phyloP scores from a whole-genome alignment of 2,888 invertebrate species.

The Hoplodrina blanda region DNA sequence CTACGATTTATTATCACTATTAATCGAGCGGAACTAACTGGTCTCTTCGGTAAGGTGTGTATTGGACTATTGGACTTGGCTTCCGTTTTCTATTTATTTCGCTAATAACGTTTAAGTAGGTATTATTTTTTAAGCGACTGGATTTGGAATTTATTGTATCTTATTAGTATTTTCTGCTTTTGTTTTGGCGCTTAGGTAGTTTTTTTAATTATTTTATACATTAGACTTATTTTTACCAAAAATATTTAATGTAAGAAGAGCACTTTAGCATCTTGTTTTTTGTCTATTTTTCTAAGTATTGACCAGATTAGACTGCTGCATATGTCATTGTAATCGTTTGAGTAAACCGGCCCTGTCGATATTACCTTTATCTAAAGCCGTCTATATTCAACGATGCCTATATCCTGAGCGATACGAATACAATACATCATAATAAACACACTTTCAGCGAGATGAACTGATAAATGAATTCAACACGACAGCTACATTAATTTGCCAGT shows the following conservation, averaged over 20 bases:
- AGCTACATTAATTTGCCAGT: slow-evolving; percentile 52
- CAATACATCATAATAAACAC: slow-evolving; percentile 23
- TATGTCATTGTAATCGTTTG: background rate
- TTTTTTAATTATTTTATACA: background rate
- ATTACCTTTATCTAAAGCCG: slow-evolving; percentile 14
- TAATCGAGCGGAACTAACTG: slow-evolving; percentile 74
- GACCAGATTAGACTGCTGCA: background rate
- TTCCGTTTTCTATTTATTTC: slow-evolving; percentile 43
- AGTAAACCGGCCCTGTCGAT: background rate
- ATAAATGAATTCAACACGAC: slow-evolving; percentile 51
- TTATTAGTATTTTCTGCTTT: slow-evolving; percentile 31
- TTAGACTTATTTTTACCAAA: slow-evolving; percentile 4
- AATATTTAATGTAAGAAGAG: background rate
- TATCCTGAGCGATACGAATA: background rate
- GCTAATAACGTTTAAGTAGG: slow-evolving; percentile 43
- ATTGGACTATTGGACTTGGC: slow-evolving; percentile 47
- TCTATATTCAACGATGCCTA: background rate
- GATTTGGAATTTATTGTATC: slow-evolving; percentile 17
- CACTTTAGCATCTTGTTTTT: slow-evolving; percentile 1
- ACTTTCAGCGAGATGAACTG: slow-evolving; percentile 52
- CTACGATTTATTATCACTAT: slow-evolving; percentile 75
- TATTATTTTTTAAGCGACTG: slow-evolving; percentile 34
- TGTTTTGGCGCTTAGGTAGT: slow-evolving; percentile 2
- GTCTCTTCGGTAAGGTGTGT: slow-evolving; percentile 64
- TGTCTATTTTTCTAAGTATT: background rate